Evolutionary conservation across 2,888 invertebrate genomes (phyloP), one percentile per base, ranked within the genome.

Genomic region (Campoletis raptor): DNA sequence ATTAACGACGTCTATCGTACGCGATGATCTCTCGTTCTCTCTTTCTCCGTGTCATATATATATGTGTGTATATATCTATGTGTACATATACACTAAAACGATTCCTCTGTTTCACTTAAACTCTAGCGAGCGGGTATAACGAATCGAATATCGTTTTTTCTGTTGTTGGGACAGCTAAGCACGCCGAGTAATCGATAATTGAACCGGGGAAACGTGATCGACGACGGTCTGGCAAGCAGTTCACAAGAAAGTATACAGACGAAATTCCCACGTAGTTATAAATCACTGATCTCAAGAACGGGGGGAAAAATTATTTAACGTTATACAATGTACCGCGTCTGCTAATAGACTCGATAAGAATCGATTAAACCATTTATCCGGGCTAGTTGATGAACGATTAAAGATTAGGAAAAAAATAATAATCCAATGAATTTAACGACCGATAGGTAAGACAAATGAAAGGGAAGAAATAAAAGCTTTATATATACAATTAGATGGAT

Each of bases 1-100:
- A 89, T 88, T 88, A 89, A 89, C 83, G 87, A 88, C 85, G 83
- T 81, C 76, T 87, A 89, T 89, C 85, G 88, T 90, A 83, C 67
- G 37, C 83, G 87, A 88, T 69, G 74, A 89, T 90, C 88, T 87
- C 84, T 84, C 61, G 37, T 61, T 76, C 74, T 37, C 61, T 70
- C 54, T 66, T 21, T 40, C 54, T 15, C 48, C 10, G 5, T 61
- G 52, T 67, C 52, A 40, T 10, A n/a, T 52, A 18, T 37, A 12
- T 15, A 21, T 67, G 18, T 40, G 18, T 61, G 18, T 52, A 18
- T 37, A 12, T 15, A 21, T 67, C 36, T 40, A 18, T 61, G 18
- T 37, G 30, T 30, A 48, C 15, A 73, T 21, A 48, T 15, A 30
- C 36, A 61, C 40, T n/a, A 37, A 21, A 37, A 52, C 78, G 48